A percentile compares a stretch with the other conserved stretches of the same genome.
phyloP scores from a whole-genome alignment of 2,797 vertebrate species.

The Botia almorhae region DNA sequence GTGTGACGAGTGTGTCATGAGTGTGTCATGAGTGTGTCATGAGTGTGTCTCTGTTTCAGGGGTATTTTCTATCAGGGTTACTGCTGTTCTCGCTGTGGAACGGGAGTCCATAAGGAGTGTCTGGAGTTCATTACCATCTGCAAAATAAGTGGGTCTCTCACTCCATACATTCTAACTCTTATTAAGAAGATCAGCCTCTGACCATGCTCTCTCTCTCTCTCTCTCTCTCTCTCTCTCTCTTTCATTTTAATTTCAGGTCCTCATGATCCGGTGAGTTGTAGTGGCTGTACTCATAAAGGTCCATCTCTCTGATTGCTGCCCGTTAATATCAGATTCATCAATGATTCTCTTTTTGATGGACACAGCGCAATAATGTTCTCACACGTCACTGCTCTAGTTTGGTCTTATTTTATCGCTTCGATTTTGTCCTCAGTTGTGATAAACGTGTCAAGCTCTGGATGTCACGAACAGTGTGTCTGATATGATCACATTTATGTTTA shows the following conservation, averaged over 20 bases:
- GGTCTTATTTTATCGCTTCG: constrained; percentile 12
- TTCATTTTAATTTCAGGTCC: constrained; percentile 75
- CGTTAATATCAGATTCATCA: constrained; percentile 24
- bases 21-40: constrained; percentile 4
- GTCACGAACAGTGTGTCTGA: constrained; percentile 11
- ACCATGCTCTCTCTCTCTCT: constrained; percentile 26
- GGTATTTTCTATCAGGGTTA: constrained; percentile 99
- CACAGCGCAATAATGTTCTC: neutral
- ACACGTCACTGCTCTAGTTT: neutral
- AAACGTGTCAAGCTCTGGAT: neutral
- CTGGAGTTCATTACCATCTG: constrained; percentile 95
- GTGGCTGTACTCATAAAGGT: constrained; percentile 22
- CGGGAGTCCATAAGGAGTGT: constrained; percentile 96
- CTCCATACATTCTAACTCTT: constrained; percentile 13
- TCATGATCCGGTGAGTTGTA: constrained; percentile 78
- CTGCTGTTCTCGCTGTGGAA: constrained; percentile 90
- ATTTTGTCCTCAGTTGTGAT: constrained; percentile 3
- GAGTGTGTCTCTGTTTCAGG: constrained; percentile 74
- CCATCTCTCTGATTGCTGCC: constrained; percentile 7
- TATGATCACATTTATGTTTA: constrained; percentile 7
- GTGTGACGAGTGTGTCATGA: no score
- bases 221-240: no score
- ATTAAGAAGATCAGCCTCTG: constrained; percentile 36
- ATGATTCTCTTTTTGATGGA: neutral
- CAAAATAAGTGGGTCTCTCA: constrained; percentile 88